A percentile compares a stretch with the other conserved stretches of the same genome.
phyloP scores from a whole-genome alignment of 92 coral and sea anemone species.

The Anthopleura xanthogrammica region DNA sequence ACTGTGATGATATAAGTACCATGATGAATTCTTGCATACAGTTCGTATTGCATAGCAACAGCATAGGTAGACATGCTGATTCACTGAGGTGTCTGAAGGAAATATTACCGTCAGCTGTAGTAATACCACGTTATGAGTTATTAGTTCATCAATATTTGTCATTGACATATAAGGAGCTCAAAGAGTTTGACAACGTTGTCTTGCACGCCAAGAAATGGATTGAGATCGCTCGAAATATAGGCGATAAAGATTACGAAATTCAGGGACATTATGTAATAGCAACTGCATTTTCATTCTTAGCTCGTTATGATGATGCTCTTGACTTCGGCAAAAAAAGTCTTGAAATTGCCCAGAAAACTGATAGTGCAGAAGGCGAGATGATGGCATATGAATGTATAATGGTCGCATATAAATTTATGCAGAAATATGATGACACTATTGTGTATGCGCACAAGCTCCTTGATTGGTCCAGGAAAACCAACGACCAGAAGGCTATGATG shows the following conservation, averaged over 20 bases:
- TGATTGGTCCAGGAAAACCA: too few species aligned
- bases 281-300: too few species aligned
- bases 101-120: too few species aligned
- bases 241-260: not conserved
- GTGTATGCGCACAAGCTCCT: not conserved
- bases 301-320: not conserved
- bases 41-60: not conserved
- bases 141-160: too few species aligned
- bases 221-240: not conserved
- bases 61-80: not conserved
- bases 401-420: too few species aligned
- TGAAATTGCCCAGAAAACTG: not conserved
- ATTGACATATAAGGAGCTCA: too few species aligned
- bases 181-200: too few species aligned
- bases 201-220: too few species aligned
- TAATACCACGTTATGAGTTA: too few species aligned
- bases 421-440: not conserved
- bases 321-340: slow-evolving; percentile 13
- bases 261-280: too few species aligned
- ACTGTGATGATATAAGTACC: not conserved
- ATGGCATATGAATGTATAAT: not conserved
- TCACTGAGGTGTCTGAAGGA: too few species aligned
- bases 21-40: not conserved
- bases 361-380: not conserved
- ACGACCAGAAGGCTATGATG: too few species aligned